Conservation (phyloP, 2,113 vertebrate species). For the Dinomys branickii region DNA sequence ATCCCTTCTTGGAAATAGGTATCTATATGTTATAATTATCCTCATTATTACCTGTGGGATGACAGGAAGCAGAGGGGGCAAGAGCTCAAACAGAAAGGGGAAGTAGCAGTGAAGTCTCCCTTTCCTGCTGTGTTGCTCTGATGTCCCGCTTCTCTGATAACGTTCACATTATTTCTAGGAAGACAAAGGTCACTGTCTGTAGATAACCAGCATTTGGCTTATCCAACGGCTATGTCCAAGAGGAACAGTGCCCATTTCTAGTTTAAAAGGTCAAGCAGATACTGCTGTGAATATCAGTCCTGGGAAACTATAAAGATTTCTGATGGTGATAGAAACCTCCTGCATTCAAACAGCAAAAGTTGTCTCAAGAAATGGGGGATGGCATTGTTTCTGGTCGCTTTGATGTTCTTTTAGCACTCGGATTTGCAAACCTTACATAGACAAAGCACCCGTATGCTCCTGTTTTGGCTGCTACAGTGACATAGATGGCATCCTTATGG, state of each 20-base stretch:
- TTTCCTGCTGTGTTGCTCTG: background rate
- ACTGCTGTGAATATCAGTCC: background rate
- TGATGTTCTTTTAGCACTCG: background rate
- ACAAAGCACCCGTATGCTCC: too few species aligned
- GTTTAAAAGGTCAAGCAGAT: background rate
- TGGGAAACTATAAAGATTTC: background rate
- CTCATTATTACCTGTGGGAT: background rate
- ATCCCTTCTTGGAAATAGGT: background rate
- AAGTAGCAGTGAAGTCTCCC: background rate
- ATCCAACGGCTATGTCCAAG: background rate
- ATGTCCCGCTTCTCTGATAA: background rate
- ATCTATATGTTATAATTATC: background rate
- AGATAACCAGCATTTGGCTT: background rate
- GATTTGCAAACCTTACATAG: background rate
- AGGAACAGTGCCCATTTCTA: background rate
- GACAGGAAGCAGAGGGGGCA: background rate
- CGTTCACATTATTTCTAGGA: background rate
- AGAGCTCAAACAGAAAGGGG: background rate
- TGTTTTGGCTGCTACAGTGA: background rate
- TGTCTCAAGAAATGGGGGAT: background rate
- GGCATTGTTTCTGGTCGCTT: background rate
- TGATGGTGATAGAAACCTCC: background rate
- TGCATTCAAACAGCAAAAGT: background rate
- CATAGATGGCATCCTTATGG: background rate
- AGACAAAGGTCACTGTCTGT: background rate